Conservation (phyloP, 1,140 invertebrate species). For the Habropoda laboriosa region DNA sequence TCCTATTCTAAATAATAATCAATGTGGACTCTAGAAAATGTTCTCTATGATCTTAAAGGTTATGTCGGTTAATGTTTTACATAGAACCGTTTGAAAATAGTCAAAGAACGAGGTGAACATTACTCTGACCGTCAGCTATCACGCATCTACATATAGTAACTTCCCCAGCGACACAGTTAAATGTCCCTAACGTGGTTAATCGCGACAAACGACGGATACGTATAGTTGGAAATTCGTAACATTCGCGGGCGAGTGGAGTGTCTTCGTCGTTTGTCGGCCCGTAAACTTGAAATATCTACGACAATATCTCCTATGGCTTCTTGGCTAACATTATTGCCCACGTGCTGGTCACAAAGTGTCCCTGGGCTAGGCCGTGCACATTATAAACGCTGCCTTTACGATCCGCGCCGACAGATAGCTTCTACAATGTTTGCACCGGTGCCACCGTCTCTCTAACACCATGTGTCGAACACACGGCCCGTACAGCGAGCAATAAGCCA, state of each 20-base stretch:
- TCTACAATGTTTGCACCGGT: constrained; percentile 50
- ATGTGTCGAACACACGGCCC: constrained; percentile 36
- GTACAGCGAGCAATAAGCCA: neutral
- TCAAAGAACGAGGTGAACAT: neutral
- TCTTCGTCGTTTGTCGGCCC: neutral
- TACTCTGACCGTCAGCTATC: neutral
- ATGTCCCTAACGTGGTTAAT: neutral
- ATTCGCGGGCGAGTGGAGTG: neutral
- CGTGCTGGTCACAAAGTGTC: constrained; percentile 39
- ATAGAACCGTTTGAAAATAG: neutral
- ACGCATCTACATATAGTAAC: neutral
- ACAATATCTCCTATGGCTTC: constrained; percentile 34
- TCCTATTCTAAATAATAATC: too few relatives aligned
- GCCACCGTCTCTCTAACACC: constrained; percentile 27
- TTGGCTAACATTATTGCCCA: constrained; percentile 34
- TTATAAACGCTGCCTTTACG: constrained; percentile 53
- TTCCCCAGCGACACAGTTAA: neutral
- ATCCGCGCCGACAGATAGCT: constrained; percentile 45
- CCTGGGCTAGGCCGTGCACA: neutral
- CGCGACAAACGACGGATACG: neutral
- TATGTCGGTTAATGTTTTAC: too few relatives aligned
- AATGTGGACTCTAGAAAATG: too few relatives aligned
- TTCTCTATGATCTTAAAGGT: too few relatives aligned
- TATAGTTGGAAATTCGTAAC: neutral
- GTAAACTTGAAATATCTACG: constrained; percentile 17